phyloP scores from a whole-genome alignment of 1,140 invertebrate species.

The Cotesia chilonis region DNA sequence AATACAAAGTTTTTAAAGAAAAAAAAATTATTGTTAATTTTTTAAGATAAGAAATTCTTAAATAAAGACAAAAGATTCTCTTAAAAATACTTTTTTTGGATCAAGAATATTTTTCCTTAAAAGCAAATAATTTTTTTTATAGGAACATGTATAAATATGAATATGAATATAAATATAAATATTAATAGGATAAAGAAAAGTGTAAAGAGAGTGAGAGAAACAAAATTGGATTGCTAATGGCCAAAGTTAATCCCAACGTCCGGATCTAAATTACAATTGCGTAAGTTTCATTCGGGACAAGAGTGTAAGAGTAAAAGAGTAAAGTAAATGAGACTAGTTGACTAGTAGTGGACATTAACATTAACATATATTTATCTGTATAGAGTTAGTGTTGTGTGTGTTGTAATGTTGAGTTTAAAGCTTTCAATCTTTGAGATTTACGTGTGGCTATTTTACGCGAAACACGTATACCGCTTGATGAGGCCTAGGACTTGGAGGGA shows the following conservation, averaged over 20 bases:
- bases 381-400: background rate
- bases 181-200: background rate
- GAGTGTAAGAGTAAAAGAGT: too few relatives aligned
- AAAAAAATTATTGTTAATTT: too few relatives aligned
- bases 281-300: conserved; percentile 32
- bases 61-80: too few relatives aligned
- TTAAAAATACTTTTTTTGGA: too few relatives aligned
- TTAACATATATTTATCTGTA: background rate
- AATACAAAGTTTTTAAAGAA: too few relatives aligned
- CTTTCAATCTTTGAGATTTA: conserved; percentile 39
- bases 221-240: conserved; percentile 32
- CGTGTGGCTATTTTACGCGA: conserved; percentile 41
- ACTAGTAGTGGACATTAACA: background rate
- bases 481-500: conserved; percentile 37
- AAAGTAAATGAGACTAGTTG: background rate
- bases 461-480: conserved; percentile 23
- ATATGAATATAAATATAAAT: conserved; percentile 27
- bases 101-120: too few relatives aligned
- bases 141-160: background rate
- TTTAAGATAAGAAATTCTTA: too few relatives aligned
- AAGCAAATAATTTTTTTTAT: too few relatives aligned
- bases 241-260: conserved; percentile 30
- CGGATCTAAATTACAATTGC: conserved; percentile 45
- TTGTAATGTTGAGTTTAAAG: background rate
- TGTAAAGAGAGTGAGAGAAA: conserved; percentile 24